Base-by-base conservation (phyloP, 2,113 vertebrate species). In the Gymnarchus niloticus region DNA sequence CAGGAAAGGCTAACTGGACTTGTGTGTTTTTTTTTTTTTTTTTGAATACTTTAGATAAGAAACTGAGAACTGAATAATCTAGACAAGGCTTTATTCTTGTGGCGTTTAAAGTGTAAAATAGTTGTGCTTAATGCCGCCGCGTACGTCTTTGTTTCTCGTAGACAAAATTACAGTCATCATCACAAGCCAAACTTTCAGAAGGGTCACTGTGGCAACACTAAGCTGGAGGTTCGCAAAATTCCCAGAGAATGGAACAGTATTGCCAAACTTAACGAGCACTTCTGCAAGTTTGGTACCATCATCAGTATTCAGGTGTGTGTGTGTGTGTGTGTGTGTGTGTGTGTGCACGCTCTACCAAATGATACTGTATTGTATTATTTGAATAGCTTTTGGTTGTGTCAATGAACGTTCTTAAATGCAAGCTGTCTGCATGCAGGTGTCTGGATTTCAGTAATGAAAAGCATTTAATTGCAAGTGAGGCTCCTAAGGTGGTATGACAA, bases 281-380 rank as follows among this genome's bases (percentile, higher is more conserved):
- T 99, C 94, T 97, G 97, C 94, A 99, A 98, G 92, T 99, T 99
- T 92, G 98, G 98, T 90, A 99, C 96, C 77, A 98, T 99, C 80
- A 97, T 98, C 83, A 99, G 99, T 86, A 99, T 99, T 88, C 98
- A 99, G 97, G 98, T 98, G 94, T 93, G 61, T 65, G 2, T 65
- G 59, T 37, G 65, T 69, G 65, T 69, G 61, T 65, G n/a, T 9
- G 3, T 8, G 56, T 19, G 56, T 17, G 56, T 1, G 56, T 4
- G 54, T 12, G 14, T 12, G n/a, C n/a, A n/a, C n/a, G n/a, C n/a
- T n/a, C n/a, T n/a, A n/a, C n/a, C n/a, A n/a, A n/a, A n/a, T n/a
- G n/a, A n/a, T n/a, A n/a, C n/a, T n/a, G n/a, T n/a, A n/a, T n/a
- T n/a, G n/a, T n/a, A n/a, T n/a, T n/a, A n/a, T n/a, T n/a, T n/a